A percentile compares a stretch with the other conserved stretches of the same genome.
phyloP scores from a whole-genome alignment of 1,140 invertebrate species.

The Frieseomelitta varia region DNA sequence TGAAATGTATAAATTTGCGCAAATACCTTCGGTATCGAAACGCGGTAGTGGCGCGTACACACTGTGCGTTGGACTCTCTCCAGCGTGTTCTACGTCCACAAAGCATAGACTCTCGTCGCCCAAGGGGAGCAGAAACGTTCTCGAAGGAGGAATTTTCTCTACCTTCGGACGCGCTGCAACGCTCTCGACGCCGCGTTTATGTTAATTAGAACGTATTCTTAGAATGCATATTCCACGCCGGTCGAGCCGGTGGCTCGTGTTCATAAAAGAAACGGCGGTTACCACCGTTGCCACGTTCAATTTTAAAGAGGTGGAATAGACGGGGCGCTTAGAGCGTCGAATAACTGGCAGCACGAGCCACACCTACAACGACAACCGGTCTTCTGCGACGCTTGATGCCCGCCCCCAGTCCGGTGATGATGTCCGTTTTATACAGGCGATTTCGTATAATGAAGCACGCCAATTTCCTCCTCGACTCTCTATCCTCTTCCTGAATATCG shows the following conservation, averaged over 20 bases:
- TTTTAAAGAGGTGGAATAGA: conserved; percentile 45
- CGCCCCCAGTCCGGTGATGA: conserved; percentile 30
- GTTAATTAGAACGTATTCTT: conserved; percentile 17
- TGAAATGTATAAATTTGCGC: too few relatives aligned
- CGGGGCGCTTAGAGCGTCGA: conserved; percentile 12
- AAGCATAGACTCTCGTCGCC: too few relatives aligned
- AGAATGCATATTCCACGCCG: not conserved
- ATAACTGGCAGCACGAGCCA: conserved; percentile 27
- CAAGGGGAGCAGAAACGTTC: too few relatives aligned
- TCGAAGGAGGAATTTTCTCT: not conserved
- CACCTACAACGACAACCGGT: conserved; percentile 1
- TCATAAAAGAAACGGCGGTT: conserved; percentile 20
- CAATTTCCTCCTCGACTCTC: conserved; percentile 28
- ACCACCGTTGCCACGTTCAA: conserved; percentile 45
- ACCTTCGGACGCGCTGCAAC: not conserved
- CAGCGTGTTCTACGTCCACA: too few relatives aligned
- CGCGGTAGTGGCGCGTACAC: too few relatives aligned
- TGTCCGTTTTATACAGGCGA: conserved; percentile 61
- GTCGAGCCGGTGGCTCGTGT: not conserved
- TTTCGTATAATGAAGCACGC: conserved; percentile 50
- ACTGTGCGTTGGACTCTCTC: too few relatives aligned
- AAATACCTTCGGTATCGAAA: too few relatives aligned
- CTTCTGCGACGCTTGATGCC: conserved; percentile 31
- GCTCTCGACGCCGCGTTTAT: conserved; percentile 1
- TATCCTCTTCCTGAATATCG: not conserved